Evolutionary conservation across 1,140 invertebrate species (phyloP).

Genomic region (Polypedilum pembai): DNA sequence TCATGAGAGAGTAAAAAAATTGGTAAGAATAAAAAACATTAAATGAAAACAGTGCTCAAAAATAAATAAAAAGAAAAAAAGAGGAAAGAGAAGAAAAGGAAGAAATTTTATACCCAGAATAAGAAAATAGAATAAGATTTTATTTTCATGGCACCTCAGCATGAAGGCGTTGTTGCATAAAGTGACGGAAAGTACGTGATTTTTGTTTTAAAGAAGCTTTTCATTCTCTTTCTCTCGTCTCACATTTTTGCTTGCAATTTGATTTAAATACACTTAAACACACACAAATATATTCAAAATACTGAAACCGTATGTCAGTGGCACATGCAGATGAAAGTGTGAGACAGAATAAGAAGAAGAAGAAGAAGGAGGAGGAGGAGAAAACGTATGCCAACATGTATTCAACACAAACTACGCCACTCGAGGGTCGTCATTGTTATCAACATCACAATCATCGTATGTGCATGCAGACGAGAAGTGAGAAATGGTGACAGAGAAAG

Average conservation of each 20-base stretch:
- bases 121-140: neutral
- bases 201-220: slow-evolving; percentile 13
- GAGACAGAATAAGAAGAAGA: neutral
- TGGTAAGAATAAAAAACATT: neutral
- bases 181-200: slow-evolving; percentile 7
- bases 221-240: neutral
- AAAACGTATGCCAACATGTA: neutral
- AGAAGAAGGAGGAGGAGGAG: neutral
- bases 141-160: neutral
- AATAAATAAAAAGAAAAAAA: neutral
- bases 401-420: neutral
- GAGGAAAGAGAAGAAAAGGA: neutral
- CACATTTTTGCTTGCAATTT: neutral
- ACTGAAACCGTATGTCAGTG: neutral
- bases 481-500: neutral
- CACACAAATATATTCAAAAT: neutral
- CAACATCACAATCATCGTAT: slow-evolving; percentile 17
- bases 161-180: slow-evolving; percentile 10
- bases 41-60: neutral
- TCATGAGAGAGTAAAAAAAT: slow-evolving; percentile 4
- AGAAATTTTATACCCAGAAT: no score
- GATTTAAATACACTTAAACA: slow-evolving; percentile 11
- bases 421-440: slow-evolving; percentile 4
- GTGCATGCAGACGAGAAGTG: neutral
- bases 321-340: neutral